Conservation (phyloP, 35 echinoderm and acorn worm genomes). For the Apostichopus japonicus region DNA sequence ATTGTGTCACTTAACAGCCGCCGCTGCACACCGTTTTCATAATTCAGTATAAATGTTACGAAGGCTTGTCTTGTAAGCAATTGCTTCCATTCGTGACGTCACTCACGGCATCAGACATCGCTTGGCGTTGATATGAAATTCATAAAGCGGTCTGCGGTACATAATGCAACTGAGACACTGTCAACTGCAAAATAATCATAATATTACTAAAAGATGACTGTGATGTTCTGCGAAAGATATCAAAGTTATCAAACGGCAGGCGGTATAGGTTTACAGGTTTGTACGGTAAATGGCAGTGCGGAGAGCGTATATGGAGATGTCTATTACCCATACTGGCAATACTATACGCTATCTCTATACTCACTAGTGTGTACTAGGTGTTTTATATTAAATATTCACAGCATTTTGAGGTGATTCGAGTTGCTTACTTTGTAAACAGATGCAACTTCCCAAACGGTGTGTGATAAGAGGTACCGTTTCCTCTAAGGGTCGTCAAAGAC, state of each 20-base stretch:
- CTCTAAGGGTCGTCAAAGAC: not conserved
- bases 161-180: not conserved
- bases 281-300: too few relatives aligned
- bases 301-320: too few relatives aligned
- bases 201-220: too few relatives aligned
- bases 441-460: not conserved
- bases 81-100: not conserved
- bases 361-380: not conserved
- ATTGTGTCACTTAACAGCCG: not conserved
- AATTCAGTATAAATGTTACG: not conserved
- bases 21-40: not conserved
- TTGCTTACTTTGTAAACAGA: conserved; percentile 24
- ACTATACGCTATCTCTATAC: too few relatives aligned
- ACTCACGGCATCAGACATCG: not conserved
- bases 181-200: not conserved
- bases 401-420: not conserved
- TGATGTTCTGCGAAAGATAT: too few relatives aligned
- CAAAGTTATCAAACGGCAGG: too few relatives aligned
- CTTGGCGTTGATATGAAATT: not conserved
- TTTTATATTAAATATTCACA: conserved; percentile 17
- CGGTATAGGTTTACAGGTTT: too few relatives aligned
- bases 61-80: not conserved
- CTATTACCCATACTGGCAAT: too few relatives aligned
- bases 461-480: not conserved
- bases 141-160: not conserved